Conservation (phyloP, 2,888 invertebrate genomes). For the Amorpha juglandis region DNA sequence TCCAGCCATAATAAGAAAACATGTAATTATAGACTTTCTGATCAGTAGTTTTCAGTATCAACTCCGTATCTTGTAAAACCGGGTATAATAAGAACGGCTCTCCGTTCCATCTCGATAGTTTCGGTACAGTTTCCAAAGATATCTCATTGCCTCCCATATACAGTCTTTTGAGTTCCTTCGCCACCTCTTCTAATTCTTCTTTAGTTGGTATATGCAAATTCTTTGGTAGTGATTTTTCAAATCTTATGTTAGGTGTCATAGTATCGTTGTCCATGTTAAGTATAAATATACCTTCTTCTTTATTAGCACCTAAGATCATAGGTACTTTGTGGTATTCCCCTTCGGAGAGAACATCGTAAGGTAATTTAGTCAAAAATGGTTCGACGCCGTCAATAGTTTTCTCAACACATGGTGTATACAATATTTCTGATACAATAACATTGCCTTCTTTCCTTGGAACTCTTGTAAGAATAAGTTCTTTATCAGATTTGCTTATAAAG, state of each 20-base stretch:
- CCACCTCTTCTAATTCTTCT: slow-evolving; percentile 47
- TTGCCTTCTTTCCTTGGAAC: slow-evolving; percentile 61
- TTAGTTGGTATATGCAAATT: slow-evolving; percentile 57
- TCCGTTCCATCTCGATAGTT: slow-evolving; percentile 60
- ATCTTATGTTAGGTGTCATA: slow-evolving; percentile 49
- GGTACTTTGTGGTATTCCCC: slow-evolving; percentile 69
- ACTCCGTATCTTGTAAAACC: slow-evolving; percentile 58
- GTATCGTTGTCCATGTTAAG: slow-evolving; percentile 59
- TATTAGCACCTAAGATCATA: slow-evolving; percentile 62
- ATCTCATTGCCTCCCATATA: slow-evolving; percentile 65
- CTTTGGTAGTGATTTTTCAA: slow-evolving; percentile 64
- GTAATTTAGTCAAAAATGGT: slow-evolving; percentile 63
- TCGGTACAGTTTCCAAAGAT: slow-evolving; percentile 53
- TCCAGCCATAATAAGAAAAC: slow-evolving; percentile 60
- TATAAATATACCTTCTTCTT: slow-evolving; percentile 64
- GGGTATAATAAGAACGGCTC: slow-evolving; percentile 57
- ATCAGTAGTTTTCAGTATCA: slow-evolving; percentile 51
- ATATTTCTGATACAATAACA: slow-evolving; percentile 55
- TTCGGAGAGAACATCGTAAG: slow-evolving; percentile 53
- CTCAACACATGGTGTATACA: slow-evolving; percentile 67
- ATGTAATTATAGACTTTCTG: slow-evolving; percentile 61
- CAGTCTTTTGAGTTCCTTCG: slow-evolving; percentile 54
- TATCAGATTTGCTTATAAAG: slow-evolving; percentile 58
- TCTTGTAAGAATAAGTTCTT: slow-evolving; percentile 60
- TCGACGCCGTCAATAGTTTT: slow-evolving; percentile 61